Conservation (phyloP, 2,888 invertebrate genomes). For the Trichacis sp. region DNA sequence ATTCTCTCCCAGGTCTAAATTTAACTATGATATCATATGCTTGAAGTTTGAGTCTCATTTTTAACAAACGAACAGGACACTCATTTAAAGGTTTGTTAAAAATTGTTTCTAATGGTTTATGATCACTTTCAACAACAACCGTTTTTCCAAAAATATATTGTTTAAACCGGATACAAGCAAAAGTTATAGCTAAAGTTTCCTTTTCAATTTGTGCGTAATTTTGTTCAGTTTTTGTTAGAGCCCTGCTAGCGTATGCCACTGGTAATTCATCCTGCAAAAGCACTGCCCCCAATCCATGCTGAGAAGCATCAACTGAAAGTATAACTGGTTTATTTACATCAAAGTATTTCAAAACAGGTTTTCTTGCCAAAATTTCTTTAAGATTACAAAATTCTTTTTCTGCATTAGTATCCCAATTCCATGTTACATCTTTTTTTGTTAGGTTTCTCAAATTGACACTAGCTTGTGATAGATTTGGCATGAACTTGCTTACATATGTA, state of each 20-base stretch:
- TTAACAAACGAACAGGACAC: too few relatives aligned
- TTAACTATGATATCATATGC: too few relatives aligned
- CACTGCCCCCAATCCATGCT: slow-evolving; percentile 54
- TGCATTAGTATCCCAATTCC: slow-evolving; percentile 25
- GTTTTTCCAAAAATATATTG: too few relatives aligned
- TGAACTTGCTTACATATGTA: too few relatives aligned
- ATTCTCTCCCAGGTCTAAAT: too few relatives aligned
- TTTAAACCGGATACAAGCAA: too few relatives aligned
- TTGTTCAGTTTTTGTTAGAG: slow-evolving; percentile 46
- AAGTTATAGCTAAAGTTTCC: too few relatives aligned
- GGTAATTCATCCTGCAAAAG: slow-evolving; percentile 57
- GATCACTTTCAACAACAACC: too few relatives aligned
- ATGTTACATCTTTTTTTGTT: slow-evolving; percentile 22
- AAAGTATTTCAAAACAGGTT: slow-evolving; percentile 49
- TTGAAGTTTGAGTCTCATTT: too few relatives aligned
- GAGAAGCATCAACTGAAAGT: slow-evolving; percentile 41
- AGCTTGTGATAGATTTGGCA: slow-evolving; percentile 4
- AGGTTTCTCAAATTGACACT: slow-evolving; percentile 22
- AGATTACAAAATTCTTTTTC: slow-evolving; percentile 16
- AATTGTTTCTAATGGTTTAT: too few relatives aligned
- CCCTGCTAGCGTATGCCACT: slow-evolving; percentile 58
- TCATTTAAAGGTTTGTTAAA: too few relatives aligned
- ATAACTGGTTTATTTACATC: slow-evolving; percentile 47
- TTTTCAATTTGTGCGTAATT: too few relatives aligned
- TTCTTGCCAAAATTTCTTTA: slow-evolving; percentile 34